Percentiles rank a stretch among this genome's conserved stretches.
phyloP scores from a whole-genome alignment of 1,140 invertebrate genomes.

The Pseudomyrmex gracilis region DNA sequence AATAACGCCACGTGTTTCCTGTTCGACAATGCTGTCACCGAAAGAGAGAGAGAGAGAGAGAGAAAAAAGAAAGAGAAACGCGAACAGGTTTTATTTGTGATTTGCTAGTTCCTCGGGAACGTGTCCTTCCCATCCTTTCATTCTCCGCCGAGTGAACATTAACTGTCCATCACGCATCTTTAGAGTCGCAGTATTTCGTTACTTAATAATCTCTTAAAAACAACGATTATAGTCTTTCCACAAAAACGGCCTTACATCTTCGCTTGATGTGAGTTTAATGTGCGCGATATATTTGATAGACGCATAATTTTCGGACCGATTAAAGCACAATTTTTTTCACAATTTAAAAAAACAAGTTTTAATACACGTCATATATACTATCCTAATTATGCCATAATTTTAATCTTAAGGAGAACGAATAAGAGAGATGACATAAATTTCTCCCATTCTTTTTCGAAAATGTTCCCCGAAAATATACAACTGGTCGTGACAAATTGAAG shows the following conservation, averaged over 20 bases:
- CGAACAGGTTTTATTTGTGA: slow-evolving; percentile 72
- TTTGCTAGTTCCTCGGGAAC: slow-evolving; percentile 66
- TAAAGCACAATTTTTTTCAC: background rate
- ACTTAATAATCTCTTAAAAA: slow-evolving; percentile 68
- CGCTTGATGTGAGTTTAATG: slow-evolving; percentile 17
- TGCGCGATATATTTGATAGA: background rate
- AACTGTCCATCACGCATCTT: slow-evolving; percentile 68
- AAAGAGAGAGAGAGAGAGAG: background rate
- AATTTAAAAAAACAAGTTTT: too few species aligned
- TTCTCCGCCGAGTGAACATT: slow-evolving; percentile 57
- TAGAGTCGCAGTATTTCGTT: slow-evolving; percentile 66
- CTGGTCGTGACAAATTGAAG: background rate
- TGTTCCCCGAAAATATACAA: background rate
- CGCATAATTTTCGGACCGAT: slow-evolving; percentile 11
- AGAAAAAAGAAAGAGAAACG: background rate
- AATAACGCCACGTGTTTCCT: slow-evolving; percentile 64
- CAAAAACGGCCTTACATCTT: slow-evolving; percentile 32
- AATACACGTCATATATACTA: too few species aligned
- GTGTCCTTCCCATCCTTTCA: slow-evolving; percentile 67
- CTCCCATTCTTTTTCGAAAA: background rate
- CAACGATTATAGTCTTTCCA: slow-evolving; percentile 13
- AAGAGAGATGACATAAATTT: too few species aligned
- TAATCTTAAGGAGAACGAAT: too few species aligned
- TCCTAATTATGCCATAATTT: too few species aligned
- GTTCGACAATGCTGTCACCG: slow-evolving; percentile 53